Conservation (phyloP, 2,888 invertebrate genomes). For the Phyllotreta cruciferae region DNA sequence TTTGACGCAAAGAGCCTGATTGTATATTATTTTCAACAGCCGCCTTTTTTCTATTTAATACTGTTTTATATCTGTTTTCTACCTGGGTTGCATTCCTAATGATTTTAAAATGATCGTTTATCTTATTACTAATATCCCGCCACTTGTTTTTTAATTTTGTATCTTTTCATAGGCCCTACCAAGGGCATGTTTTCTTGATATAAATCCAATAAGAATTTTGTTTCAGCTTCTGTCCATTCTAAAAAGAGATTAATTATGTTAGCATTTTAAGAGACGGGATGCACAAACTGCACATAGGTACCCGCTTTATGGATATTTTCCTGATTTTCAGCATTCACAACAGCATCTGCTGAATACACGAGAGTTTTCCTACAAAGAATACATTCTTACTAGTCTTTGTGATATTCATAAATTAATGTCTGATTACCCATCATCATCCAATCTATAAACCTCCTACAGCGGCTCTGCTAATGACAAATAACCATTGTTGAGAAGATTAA, state of each 20-base stretch:
- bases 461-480: conserved; percentile 10
- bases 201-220: conserved; percentile 1
- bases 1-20: conserved; percentile 28
- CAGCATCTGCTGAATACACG: conserved; percentile 10
- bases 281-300: background rate
- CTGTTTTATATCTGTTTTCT: conserved; percentile 13
- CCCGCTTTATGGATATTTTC: background rate
- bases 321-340: background rate
- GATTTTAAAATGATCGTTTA: conserved; percentile 1
- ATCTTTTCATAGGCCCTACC: too few relatives aligned
- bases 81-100: conserved; percentile 7
- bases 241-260: background rate
- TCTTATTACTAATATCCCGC: background rate
- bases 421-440: conserved; percentile 9
- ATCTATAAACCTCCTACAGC: conserved; percentile 7
- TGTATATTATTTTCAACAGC: conserved; percentile 8
- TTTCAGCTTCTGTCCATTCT: conserved; percentile 15
- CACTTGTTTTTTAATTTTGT: background rate
- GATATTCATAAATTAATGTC: too few relatives aligned
- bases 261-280: background rate
- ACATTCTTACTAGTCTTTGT: too few relatives aligned
- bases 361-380: conserved; percentile 13
- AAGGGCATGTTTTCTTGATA: conserved; percentile 9
- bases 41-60: background rate
- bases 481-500: conserved; percentile 3